Percentiles rank a stretch among this genome's conserved stretches.
Evolutionary conservation across 2,113 vertebrate species (phyloP).

Genomic region (Pseudorasbora parva): DNA sequence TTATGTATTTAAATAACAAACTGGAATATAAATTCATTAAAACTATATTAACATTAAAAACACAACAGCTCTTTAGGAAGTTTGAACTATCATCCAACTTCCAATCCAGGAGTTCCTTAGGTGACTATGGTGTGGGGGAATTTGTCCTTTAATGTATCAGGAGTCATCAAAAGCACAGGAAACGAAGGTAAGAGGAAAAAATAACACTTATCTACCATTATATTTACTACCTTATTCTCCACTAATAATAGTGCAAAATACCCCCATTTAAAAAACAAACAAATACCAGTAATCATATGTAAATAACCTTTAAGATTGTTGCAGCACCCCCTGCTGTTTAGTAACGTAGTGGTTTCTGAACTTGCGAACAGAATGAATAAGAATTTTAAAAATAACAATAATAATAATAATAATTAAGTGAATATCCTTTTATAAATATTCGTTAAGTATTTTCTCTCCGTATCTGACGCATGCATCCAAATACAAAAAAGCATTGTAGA

Average conservation of each 20-base stretch:
- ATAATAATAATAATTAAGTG: not conserved
- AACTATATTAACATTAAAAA: not conserved
- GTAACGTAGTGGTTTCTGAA: not conserved
- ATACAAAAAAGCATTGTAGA: not conserved
- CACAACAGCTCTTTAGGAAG: slow-evolving; percentile 11
- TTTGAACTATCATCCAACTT: not conserved
- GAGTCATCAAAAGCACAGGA: slow-evolving; percentile 4
- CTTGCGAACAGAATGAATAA: not conserved
- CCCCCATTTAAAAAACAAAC: not conserved
- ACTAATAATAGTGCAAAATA: not conserved
- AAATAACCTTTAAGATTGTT: not conserved
- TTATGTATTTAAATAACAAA: not conserved
- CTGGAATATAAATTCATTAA: not conserved
- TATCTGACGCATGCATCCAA: not conserved
- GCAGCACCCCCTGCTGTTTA: slow-evolving; percentile 36
- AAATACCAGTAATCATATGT: not conserved
- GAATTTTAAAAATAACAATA: not conserved
- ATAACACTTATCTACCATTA: not conserved
- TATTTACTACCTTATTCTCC: not conserved
- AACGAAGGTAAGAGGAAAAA: not conserved
- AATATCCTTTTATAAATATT: no score
- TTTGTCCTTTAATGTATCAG: not conserved
- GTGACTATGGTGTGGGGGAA: not conserved
- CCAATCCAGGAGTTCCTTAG: not conserved
- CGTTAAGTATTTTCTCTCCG: not conserved